These are phyloP conservation scores for Stenodema calcarata DNA, from an alignment of 2,888 invertebrate species.

Conservation along the genomic window DNA sequence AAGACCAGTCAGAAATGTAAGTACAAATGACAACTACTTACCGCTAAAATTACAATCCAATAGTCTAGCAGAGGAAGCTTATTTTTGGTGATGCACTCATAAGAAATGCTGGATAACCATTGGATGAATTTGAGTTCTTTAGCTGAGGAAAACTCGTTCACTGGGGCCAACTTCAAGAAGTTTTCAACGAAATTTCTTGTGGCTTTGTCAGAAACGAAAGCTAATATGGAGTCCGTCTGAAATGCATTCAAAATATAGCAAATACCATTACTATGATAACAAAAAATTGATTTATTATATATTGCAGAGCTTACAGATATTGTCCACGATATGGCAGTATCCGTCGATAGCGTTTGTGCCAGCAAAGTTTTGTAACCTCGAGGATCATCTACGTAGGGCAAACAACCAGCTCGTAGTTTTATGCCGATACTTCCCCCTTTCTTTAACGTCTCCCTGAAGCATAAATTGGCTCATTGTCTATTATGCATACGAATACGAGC, in stretches of 20 bases:
- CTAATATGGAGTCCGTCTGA: constrained; percentile 70
- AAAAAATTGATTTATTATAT: too few relatives aligned
- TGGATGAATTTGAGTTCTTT: constrained; percentile 65
- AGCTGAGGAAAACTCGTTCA: constrained; percentile 24
- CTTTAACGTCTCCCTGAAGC: constrained; percentile 34
- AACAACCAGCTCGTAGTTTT: constrained; percentile 87
- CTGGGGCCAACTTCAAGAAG: constrained; percentile 45
- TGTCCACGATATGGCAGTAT: constrained; percentile 73
- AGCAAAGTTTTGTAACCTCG: constrained; percentile 78
- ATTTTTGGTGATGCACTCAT: constrained; percentile 82
- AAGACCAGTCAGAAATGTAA: too few relatives aligned
- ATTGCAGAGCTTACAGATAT: constrained; percentile 60
- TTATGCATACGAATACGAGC: too few relatives aligned
- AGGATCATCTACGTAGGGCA: constrained; percentile 87
- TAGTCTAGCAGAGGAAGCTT: constrained; percentile 77
- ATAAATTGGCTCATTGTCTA: too few relatives aligned
- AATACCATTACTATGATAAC: too few relatives aligned
- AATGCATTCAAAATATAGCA: constrained; percentile 43
- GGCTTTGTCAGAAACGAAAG: constrained; percentile 77
- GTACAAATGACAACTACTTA: constrained; percentile 62
- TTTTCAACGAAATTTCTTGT: constrained; percentile 70
- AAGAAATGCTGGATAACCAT: constrained; percentile 72
- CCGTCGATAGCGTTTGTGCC: constrained; percentile 80
- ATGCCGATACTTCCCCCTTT: constrained; percentile 68
- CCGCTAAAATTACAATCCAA: constrained; percentile 74